These are phyloP conservation scores for Pseudomyrmex dendroicus DNA, from an alignment of 1,140 invertebrate species.

Conservation along the genomic window DNA sequence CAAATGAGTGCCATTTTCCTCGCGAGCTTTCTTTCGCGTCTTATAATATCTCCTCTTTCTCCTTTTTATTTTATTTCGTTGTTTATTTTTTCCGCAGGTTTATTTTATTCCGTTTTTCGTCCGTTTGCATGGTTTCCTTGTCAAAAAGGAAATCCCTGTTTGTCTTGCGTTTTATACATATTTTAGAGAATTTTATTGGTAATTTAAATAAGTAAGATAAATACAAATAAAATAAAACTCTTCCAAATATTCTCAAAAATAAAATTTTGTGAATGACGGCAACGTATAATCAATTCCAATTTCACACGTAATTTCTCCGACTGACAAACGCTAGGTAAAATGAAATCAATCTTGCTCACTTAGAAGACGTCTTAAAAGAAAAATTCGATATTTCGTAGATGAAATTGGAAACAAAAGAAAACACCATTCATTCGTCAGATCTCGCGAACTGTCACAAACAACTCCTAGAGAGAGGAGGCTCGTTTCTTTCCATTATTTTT, in stretches of 20 bases:
- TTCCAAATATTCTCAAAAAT: not conserved
- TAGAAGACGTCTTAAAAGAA: not conserved
- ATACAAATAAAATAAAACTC: not conserved
- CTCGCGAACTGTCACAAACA: slow-evolving; percentile 9
- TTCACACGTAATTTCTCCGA: not conserved
- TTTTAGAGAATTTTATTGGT: not conserved
- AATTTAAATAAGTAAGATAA: not conserved
- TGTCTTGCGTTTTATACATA: not conserved
- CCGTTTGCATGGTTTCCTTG: slow-evolving; percentile 23
- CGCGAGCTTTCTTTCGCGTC: not conserved
- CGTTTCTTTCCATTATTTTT: slow-evolving; percentile 36
- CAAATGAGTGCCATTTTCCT: slow-evolving; percentile 38
- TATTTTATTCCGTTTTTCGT: slow-evolving; percentile 9
- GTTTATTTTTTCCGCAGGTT: no score
- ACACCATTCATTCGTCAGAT: slow-evolving; percentile 8
- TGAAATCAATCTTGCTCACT: not conserved
- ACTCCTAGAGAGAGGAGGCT: not conserved
- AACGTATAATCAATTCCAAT: not conserved
- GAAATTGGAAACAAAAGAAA: slow-evolving; percentile 28
- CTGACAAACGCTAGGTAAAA: not conserved
- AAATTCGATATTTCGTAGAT: slow-evolving; percentile 17
- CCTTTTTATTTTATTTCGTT: not conserved
- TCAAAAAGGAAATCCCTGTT: not conserved
- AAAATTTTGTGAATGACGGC: not conserved
- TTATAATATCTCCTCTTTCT: slow-evolving; percentile 10